Conservation (phyloP, 1,140 invertebrate species). For the Drosophila jambulina region DNA sequence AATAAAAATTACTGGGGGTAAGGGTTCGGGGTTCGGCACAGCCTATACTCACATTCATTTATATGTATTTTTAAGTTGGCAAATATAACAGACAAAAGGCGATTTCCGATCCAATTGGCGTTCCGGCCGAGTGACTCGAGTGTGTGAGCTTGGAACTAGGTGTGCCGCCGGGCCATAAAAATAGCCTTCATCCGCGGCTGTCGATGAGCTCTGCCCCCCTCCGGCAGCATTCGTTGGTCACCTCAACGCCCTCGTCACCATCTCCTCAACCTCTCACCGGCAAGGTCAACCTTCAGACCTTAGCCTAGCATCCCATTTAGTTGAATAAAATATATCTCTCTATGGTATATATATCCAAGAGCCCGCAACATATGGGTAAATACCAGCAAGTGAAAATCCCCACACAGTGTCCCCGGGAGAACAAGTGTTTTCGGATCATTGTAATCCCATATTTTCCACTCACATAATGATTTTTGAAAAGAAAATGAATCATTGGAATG, state of each 20-base stretch:
- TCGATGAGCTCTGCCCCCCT: constrained; percentile 30
- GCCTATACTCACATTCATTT: constrained; percentile 5
- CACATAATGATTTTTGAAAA: constrained; percentile 64
- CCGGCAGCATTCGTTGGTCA: constrained; percentile 13
- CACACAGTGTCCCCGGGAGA: constrained; percentile 3
- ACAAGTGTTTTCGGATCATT: constrained; percentile 24
- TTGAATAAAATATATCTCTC: constrained; percentile 10
- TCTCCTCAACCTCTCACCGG: constrained; percentile 18
- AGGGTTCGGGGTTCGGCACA: background rate
- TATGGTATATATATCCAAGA: constrained; percentile 1
- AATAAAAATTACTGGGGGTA: background rate
- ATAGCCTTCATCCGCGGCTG: constrained; percentile 37
- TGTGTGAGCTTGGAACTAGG: constrained; percentile 48
- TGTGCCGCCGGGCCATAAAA: constrained; percentile 52
- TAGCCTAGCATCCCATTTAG: constrained; percentile 25
- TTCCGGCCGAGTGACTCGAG: constrained; percentile 57
- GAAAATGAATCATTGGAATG: constrained; percentile 65
- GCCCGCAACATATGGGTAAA: constrained; percentile 59
- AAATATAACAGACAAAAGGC: constrained; percentile 46
- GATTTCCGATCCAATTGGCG: constrained; percentile 71
- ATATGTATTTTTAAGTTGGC: constrained; percentile 14
- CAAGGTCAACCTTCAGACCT: constrained; percentile 49
- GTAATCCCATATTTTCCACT: constrained; percentile 29
- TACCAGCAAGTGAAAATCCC: constrained; percentile 32
- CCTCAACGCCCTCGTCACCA: constrained; percentile 7